phyloP scores from a whole-genome alignment of 2,888 invertebrate genomes.

The Melikaiella ostensackeni region DNA sequence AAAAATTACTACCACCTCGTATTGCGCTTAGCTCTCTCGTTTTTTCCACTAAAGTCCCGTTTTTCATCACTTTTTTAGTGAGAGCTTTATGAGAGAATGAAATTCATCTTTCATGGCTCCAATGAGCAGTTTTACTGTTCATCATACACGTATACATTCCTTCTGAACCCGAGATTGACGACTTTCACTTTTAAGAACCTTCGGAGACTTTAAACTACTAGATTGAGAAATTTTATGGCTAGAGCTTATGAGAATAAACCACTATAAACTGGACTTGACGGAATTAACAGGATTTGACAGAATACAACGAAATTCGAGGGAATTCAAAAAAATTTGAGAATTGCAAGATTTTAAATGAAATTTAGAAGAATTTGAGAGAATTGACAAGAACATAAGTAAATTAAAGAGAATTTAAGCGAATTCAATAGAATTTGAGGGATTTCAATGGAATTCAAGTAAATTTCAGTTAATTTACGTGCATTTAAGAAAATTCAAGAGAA shows the following conservation, averaged over 20 bases:
- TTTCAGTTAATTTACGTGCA: too few relatives aligned
- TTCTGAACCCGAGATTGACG: neutral
- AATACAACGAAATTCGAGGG: too few relatives aligned
- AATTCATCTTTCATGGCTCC: constrained; percentile 15
- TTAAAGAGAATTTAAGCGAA: too few relatives aligned
- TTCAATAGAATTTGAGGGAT: too few relatives aligned
- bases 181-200: neutral
- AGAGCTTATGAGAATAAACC: neutral
- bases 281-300: too few relatives aligned
- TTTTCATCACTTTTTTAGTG: constrained; percentile 39
- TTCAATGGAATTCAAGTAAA: too few relatives aligned
- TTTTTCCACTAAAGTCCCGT: neutral
- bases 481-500: too few relatives aligned
- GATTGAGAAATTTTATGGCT: neutral
- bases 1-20: neutral
- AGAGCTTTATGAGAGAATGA: constrained; percentile 25
- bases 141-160: constrained; percentile 9
- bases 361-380: too few relatives aligned
- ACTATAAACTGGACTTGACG: neutral
- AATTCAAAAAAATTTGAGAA: too few relatives aligned
- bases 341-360: too few relatives aligned
- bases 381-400: too few relatives aligned
- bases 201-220: neutral
- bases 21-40: constrained; percentile 12
- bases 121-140: constrained; percentile 17